phyloP scores from a whole-genome alignment of 2,797 vertebrate genomes.

The Hippopotamyrus pictus region DNA sequence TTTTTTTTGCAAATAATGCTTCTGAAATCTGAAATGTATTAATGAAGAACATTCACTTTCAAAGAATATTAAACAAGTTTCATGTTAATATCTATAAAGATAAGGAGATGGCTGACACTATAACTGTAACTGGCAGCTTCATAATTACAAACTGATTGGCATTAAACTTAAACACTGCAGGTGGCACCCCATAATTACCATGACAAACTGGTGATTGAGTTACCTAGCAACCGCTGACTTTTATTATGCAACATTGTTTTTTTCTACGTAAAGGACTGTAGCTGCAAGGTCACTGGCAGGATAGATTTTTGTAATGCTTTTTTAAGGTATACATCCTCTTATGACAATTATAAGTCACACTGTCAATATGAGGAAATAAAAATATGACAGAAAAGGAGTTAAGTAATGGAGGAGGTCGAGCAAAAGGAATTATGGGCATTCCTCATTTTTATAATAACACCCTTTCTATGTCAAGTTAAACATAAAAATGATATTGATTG shows the following conservation, averaged over 20 bases:
- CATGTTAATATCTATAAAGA: conserved; percentile 8
- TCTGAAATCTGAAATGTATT: neutral
- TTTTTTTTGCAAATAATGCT: neutral
- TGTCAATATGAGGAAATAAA: neutral
- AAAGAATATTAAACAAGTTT: neutral
- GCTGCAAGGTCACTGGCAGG: neutral
- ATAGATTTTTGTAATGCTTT: neutral
- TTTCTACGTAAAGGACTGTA: neutral
- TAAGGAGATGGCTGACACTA: neutral
- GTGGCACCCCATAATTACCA: conserved; percentile 16
- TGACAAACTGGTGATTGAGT: conserved; percentile 5
- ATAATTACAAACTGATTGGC: conserved; percentile 23
- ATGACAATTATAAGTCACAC: neutral
- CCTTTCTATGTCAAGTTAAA: neutral
- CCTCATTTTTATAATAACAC: neutral
- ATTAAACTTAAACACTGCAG: conserved; percentile 18
- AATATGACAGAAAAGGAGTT: neutral
- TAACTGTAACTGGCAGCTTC: conserved; percentile 3
- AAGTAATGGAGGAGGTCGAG: neutral
- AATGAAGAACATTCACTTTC: neutral
- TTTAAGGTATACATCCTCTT: neutral
- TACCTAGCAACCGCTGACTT: conserved; percentile 21
- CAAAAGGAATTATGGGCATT: neutral
- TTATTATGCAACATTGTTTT: neutral
- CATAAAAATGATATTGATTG: neutral